Evolutionary conservation across 2,797 vertebrate genomes (phyloP), one percentile per base, ranked within the genome.

Genomic region (Phaenicophaeus curvirostris): DNA sequence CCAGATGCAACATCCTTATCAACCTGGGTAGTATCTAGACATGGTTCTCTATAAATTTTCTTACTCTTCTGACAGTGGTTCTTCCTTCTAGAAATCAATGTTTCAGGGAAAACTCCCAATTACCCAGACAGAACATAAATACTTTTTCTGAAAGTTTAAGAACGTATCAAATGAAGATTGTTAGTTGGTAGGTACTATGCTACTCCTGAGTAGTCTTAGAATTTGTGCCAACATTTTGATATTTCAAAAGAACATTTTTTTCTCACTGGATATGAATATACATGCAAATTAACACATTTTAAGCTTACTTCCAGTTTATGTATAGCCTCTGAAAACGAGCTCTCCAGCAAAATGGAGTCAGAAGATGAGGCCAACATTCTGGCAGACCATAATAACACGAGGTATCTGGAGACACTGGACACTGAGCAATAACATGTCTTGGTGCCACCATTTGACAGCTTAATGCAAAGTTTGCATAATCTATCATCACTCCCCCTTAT

Each of bases 1-100:
- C 31, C 19, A 72, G 19, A 53, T 41, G 25, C 20, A 75, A 53
- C 16, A 33, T 5, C 23, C 17, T 33, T 59, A 62, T 3, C 15
- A n/a, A 4, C 19, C 11, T 6, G 0, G 5, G 3, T 12, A 46
- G 3, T 8, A 17, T 2, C 19, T 10, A 13, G 6, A 65, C 35
- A 21, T 37, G 12, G 50, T 35, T 82, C 6, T 9, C 15, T 8
- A 3, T 19, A 18, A 2, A 39, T 48, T 46, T 86, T 79, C 51
- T 48, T 73, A 66, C 15, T 8, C 13, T 46, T 54, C 2, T 58
- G 19, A 63, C 13, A 48, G 5, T 12, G 12, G 2, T 13, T 57
- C 27, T 44, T 87, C 30, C 15, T 54, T 65, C 72, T 20, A 68
- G 8, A 58, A 13, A 58, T 7, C 11, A 81, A 5, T 4, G 1